Evolutionary conservation across 2,113 vertebrate species (phyloP), one percentile per base, ranked within the genome.

Genomic region (Oenanthe melanoleuca): DNA sequence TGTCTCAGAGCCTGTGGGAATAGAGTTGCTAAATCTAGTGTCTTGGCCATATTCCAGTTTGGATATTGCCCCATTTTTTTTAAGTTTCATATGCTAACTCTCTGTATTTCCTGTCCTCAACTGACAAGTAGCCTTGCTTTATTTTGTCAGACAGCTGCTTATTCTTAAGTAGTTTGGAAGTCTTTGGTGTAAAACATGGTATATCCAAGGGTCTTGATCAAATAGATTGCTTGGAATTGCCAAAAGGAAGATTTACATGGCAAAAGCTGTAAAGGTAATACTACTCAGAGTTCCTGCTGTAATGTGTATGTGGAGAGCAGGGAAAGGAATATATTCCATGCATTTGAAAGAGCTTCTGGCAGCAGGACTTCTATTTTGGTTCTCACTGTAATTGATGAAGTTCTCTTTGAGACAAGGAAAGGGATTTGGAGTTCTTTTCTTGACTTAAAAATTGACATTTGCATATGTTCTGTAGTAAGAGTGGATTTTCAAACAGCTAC

Each of bases 51-150:
- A 17, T 53, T 91, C 77, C 73, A 49, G 29, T 75, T 53, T 87
- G 73, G 65, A 87, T 85, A 89, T 87, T 95, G 69, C 49, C 12
- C 53, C 29, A 29, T 14, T 87, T 86, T 94, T 90, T 72, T n/a
- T 29, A 79, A 88, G 40, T 34, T 79, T 5, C 28, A 26, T 91
- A 75, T 59, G 49, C 69, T 79, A 93, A 79, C n/a, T 91, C 9
- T 81, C 72, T 67, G 11, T 88, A 65, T 57, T 89, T 95, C 57
- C 73, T 61, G 18, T 64, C 37, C 64, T 81, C 79, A 93, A 93
- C 16, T 86, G 65, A 80, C 69, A 84, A 88, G 57, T 67, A 71
- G 20, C 28, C 25, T 91, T 84, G 45, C 12, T 91, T 87, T 79
- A 61, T 64, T 57, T 78, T 81, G 66, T 79, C 38, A 69, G 88